Percentiles rank a stretch among this genome's conserved stretches.
Conservation (phyloP, 2,797 vertebrate species). For the Lemur catta region DNA sequence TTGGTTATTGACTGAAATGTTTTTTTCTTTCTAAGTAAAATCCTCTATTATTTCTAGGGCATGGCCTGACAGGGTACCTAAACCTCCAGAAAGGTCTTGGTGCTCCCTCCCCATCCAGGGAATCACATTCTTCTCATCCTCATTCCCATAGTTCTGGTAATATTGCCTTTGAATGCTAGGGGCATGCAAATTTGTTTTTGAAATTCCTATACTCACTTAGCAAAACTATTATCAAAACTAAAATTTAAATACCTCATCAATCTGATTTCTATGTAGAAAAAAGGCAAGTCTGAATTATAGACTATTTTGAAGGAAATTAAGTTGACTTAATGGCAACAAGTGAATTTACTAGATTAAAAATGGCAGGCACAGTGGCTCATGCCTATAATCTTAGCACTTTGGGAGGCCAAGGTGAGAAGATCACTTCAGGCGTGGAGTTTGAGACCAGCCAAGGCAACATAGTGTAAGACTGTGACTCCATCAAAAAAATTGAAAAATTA, state of each 20-base stretch:
- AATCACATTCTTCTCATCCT: neutral
- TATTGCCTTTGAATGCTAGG: neutral
- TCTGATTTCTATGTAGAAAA: conserved; percentile 3
- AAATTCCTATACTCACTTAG: neutral
- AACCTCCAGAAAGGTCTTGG: neutral
- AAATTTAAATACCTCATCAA: neutral
- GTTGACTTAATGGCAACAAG: neutral
- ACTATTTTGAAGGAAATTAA: conserved; percentile 41
- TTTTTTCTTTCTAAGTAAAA: conserved; percentile 24
- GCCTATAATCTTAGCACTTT: neutral
- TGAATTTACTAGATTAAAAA: conserved; percentile 13
- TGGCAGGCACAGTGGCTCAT: neutral
- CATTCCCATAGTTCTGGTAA: neutral
- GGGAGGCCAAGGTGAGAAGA: neutral
- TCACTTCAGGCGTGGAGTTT: neutral
- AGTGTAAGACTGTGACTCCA: neutral
- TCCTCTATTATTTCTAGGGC: conserved; percentile 8
- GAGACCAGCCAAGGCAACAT: neutral
- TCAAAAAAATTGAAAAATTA: neutral
- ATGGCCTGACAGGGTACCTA: neutral
- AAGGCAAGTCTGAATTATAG: neutral
- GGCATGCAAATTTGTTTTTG: neutral
- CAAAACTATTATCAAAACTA: neutral
- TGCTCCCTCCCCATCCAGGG: neutral
- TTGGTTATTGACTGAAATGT: neutral